Conservation (phyloP, 2,888 invertebrate genomes). For the Tenodera sinensis region DNA sequence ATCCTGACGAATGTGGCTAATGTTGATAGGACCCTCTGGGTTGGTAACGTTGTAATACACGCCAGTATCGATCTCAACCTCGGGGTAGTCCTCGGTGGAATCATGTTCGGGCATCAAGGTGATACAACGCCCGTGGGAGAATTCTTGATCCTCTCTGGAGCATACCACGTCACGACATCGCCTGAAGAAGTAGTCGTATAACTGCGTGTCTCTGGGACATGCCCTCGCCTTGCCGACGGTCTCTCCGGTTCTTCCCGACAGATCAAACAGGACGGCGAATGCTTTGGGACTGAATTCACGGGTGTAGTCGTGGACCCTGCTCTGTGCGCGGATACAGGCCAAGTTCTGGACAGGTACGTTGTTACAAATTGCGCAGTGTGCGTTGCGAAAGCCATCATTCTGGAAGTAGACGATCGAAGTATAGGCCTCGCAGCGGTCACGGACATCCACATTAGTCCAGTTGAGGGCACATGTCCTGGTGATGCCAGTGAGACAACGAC, state of each 20-base stretch:
- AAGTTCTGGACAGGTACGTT: constrained; percentile 41
- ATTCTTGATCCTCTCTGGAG: constrained; percentile 36
- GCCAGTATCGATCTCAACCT: not conserved
- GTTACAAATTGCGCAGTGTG: constrained; percentile 49
- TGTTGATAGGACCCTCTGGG: not conserved
- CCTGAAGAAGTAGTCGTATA: constrained; percentile 48
- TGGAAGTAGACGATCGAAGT: constrained; percentile 44
- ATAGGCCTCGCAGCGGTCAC: constrained; percentile 43
- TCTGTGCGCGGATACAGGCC: constrained; percentile 35
- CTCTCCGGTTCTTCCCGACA: constrained; percentile 37
- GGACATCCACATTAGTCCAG: constrained; percentile 43
- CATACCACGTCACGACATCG: constrained; percentile 45
- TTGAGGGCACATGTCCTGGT: constrained; percentile 42
- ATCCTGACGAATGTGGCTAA: not conserved
- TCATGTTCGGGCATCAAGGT: not conserved
- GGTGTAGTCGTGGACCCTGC: constrained; percentile 35
- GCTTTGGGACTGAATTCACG: constrained; percentile 43
- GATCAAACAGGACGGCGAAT: constrained; percentile 47
- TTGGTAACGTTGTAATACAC: not conserved
- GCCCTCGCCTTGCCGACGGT: constrained; percentile 36
- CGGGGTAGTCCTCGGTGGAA: not conserved
- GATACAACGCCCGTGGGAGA: constrained; percentile 38
- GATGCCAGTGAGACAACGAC: constrained; percentile 43
- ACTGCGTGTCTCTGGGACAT: constrained; percentile 36
- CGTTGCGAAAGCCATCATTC: constrained; percentile 44